Percentiles rank a stretch among this genome's conserved stretches.
These are phyloP conservation scores for Wasmannia auropunctata DNA, from an alignment of 1,140 invertebrate genomes.

Conservation along the genomic window DNA sequence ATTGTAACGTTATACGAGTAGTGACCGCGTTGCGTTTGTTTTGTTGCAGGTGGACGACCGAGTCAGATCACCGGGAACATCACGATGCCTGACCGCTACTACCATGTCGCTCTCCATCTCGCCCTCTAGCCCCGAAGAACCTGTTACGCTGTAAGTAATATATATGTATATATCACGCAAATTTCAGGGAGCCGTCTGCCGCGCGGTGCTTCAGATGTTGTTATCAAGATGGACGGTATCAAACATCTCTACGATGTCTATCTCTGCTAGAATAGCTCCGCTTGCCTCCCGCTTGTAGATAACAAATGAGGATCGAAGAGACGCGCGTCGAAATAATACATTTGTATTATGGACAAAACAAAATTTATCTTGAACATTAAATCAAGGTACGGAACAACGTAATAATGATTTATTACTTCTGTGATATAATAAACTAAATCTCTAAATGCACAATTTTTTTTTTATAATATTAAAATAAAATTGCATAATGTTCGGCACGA, in stretches of 20 bases:
- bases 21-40: not conserved
- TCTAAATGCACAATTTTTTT: not conserved
- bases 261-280: not conserved
- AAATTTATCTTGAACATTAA: not conserved
- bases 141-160: slow-evolving; percentile 83
- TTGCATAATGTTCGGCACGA: not conserved
- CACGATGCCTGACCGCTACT: slow-evolving; percentile 78
- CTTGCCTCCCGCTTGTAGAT: not conserved
- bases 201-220: not conserved
- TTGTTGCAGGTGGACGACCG: slow-evolving; percentile 82
- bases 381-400: not conserved
- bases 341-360: not conserved
- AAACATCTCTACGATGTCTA: not conserved
- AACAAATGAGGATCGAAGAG: not conserved
- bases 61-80: slow-evolving; percentile 82
- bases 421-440: not conserved
- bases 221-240: not conserved
- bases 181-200: not conserved
- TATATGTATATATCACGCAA: not conserved
- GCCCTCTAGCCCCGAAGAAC: slow-evolving; percentile 83
- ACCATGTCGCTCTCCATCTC: slow-evolving; percentile 78
- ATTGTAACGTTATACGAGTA: not conserved
- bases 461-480: not conserved
- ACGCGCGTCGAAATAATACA: not conserved
- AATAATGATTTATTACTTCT: not conserved